phyloP scores from a whole-genome alignment of 2,888 invertebrate species.

The Pediacus dermestoides region DNA sequence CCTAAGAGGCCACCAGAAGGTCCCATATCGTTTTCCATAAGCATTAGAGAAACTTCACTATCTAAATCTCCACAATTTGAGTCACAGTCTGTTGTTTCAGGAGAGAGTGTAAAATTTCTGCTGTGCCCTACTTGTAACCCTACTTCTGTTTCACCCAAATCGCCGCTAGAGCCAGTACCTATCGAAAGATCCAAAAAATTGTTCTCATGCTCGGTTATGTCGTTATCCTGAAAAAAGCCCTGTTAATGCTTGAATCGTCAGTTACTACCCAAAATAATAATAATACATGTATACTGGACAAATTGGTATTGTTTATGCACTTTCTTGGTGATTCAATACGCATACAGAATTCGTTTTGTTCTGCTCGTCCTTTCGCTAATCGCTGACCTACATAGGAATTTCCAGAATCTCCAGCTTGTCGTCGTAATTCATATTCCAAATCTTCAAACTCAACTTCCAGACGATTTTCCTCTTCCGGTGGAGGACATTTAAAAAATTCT shows the following conservation, averaged over 20 bases:
- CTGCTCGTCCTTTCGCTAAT: conserved; percentile 59
- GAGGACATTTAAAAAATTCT: conserved; percentile 85
- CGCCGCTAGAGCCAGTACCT: conserved; percentile 62
- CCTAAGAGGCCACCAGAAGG: conserved; percentile 47
- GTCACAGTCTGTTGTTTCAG: conserved; percentile 90
- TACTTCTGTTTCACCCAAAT: conserved; percentile 62
- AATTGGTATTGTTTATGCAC: conserved; percentile 56
- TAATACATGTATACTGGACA: conserved; percentile 56
- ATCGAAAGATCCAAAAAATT: conserved; percentile 60
- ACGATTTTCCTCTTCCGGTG: conserved; percentile 59
- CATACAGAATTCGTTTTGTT: conserved; percentile 46
- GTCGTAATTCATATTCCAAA: conserved; percentile 72
- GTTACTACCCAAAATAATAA: conserved; percentile 33
- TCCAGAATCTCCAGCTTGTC: conserved; percentile 60
- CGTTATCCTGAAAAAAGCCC: conserved; percentile 46
- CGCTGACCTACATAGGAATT: conserved; percentile 77
- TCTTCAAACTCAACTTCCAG: conserved; percentile 59
- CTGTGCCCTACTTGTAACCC: conserved; percentile 66
- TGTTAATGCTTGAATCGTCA: conserved; percentile 3
- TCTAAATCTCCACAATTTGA: conserved; percentile 83
- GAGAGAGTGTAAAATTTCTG: conserved; percentile 84
- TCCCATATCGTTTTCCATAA: conserved; percentile 64
- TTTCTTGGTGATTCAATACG: conserved; percentile 59
- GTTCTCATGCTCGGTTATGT: conserved; percentile 55
- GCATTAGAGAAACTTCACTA: conserved; percentile 76